Evolutionary conservation across 2,888 invertebrate genomes (phyloP), one percentile per base, ranked within the genome.

Genomic region (Smittia sp.): DNA sequence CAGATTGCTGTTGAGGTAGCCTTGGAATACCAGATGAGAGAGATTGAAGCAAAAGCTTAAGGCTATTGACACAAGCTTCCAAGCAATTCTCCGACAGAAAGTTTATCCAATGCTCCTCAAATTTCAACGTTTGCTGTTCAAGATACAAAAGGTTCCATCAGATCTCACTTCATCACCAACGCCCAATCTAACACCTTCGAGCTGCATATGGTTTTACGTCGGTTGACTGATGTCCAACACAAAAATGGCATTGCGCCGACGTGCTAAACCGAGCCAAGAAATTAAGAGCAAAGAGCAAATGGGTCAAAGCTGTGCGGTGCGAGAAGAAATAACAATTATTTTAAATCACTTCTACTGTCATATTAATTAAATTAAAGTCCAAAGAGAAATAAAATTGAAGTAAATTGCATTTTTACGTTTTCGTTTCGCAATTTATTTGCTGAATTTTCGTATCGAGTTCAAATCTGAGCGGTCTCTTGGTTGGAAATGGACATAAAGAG

Each of bases 341-440:
- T 11, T 15, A 46, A 46, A 6, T 46, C 46, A 46, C 46, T 46
- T 46, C 3, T n/a, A 46, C 15, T 46, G 11, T 46, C 46, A 46
- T 46, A 46, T 46, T 46, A 46, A 46, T 46, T 46, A 46, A 15
- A 46, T 46, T 46, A 46, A 46, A 46, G 46, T 46, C n/a, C n/a
- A 46, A 15, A 6, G 15, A n/a, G 15, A 46, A 46, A 46, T 2
- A 11, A 46, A 46, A 46, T 46, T 46, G 46, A 46, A 46, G 46
- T 46, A 46, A 46, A 46, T 46, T 46, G 46, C 46, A 46, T 46
- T 46, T 46, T 15, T 46, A 46, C 15, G 46, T 46, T 46, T 46
- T 46, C 15, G 15, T 46, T 46, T 46, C 46, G 15, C 15, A 46
- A 46, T 46, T 46, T 46, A 46, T 46, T 46, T 15, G 46, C 46